Conservation (phyloP, 2,113 vertebrate species). For the Mus pahari region DNA sequence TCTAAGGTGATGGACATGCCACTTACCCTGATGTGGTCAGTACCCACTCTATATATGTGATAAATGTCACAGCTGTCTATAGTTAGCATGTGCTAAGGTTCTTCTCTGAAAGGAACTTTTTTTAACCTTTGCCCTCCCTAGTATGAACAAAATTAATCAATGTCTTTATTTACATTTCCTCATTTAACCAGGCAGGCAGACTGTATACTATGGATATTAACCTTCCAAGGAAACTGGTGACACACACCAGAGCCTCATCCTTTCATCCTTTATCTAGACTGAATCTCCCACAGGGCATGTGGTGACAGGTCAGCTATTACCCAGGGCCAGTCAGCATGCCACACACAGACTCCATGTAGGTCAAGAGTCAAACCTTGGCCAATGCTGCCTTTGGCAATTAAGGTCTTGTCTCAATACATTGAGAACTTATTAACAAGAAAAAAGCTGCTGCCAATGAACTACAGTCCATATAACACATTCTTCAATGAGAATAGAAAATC, state of each 20-base stretch:
- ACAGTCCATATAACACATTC: not conserved
- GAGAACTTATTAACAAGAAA: slow-evolving; percentile 49
- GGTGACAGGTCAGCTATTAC: slow-evolving; percentile 11
- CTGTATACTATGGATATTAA: not conserved
- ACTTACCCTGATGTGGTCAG: not conserved
- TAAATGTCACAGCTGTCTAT: not conserved
- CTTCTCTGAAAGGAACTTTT: not conserved
- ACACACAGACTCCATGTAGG: not conserved
- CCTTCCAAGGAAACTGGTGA: not conserved
- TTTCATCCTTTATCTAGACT: slow-evolving; percentile 13
- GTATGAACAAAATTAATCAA: slow-evolving; percentile 21
- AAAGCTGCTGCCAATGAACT: not conserved
- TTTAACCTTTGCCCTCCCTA: slow-evolving; percentile 1
- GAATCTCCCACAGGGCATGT: slow-evolving; percentile 25
- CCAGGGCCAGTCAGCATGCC: not conserved
- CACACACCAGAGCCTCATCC: not conserved
- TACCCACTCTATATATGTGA: not conserved
- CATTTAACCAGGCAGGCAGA: slow-evolving; percentile 20
- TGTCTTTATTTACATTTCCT: not conserved
- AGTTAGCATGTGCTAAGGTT: not conserved
- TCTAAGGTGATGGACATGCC: not conserved
- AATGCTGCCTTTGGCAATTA: slow-evolving; percentile 18
- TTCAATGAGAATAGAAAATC: slow-evolving; percentile 50
- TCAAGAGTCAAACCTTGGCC: slow-evolving; percentile 47
- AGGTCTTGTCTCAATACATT: not conserved